Conservation (phyloP, 2,888 invertebrate species). For the Hypomecis punctinalis region DNA sequence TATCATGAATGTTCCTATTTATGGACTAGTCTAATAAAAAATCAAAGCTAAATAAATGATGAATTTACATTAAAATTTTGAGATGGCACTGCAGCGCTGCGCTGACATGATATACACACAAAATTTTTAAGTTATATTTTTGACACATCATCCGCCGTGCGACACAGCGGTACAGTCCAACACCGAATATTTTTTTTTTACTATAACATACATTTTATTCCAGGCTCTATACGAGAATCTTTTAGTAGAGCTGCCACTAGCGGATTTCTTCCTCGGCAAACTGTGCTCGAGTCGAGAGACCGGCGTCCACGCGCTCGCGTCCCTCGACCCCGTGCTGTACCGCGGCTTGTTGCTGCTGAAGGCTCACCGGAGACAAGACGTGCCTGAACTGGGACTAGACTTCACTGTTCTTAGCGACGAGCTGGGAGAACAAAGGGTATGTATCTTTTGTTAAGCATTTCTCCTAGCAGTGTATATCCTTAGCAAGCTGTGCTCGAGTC, state of each 20-base stretch:
- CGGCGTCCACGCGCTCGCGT: slow-evolving; percentile 96
- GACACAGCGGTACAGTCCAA: background rate
- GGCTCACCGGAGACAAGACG: slow-evolving; percentile 92
- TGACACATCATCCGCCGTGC: too few relatives aligned
- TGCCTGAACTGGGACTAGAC: slow-evolving; percentile 94
- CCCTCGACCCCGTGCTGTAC: slow-evolving; percentile 96
- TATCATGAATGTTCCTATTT: too few relatives aligned
- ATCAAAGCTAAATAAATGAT: too few relatives aligned
- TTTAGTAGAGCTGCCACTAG: slow-evolving; percentile 96
- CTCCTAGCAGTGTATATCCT: slow-evolving; percentile 96
- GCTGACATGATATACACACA: too few relatives aligned
- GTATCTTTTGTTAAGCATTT: background rate
- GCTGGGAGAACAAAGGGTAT: slow-evolving; percentile 93
- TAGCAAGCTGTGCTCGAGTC: slow-evolving; percentile 87
- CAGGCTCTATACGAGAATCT: slow-evolving; percentile 97
- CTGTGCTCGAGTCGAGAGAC: slow-evolving; percentile 91
- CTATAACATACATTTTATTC: slow-evolving; percentile 10
- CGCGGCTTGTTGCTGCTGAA: slow-evolving; percentile 95
- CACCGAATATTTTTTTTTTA: background rate
- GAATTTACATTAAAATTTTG: too few relatives aligned
- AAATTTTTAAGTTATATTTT: too few relatives aligned
- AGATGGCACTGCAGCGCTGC: too few relatives aligned
- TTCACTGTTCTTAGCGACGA: slow-evolving; percentile 96
- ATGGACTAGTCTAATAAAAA: too few relatives aligned
- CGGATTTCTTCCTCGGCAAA: slow-evolving; percentile 94